Base-by-base conservation (phyloP, 2,888 invertebrate species). In the Athripsodes cinereus region DNA sequence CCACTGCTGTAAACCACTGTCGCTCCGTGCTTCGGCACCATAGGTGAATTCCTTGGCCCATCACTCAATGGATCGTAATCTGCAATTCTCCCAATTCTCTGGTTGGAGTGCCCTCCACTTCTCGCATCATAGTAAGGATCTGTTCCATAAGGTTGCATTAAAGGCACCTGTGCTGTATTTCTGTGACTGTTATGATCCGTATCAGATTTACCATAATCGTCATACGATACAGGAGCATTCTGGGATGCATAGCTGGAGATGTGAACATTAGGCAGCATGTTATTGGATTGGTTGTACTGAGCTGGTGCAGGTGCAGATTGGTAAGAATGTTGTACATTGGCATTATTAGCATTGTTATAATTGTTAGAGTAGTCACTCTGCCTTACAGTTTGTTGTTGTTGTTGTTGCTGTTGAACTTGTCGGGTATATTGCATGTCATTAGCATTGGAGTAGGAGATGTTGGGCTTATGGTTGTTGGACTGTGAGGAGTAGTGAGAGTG, bases 31-130 rank as follows among this genome's bases (percentile, higher is more conserved):
- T 90, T 79, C 61, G 87, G 84, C 2, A 90, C 86, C 69, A 88
- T 88, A 1, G 88, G 87, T 61, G 83, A 80, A 52, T 79, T 80
- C 62, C 87, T 79, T 16, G 87, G 87, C 51, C 86, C 84, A 68
- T 87, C 87, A 65, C 81, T 83, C 64, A 87, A 74, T 2, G 90
- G 90, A 71, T 91, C 90, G 68, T 90, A 90, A 68, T 91, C 90
- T 64, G 88, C 87, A 65, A 90, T 89, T 76, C 87, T 81, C 64
- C 89, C 84, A 69, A 90, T 82, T 70, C 79, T 79, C 71, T 74
- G 74, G 53, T 71, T 52, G 3, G 18, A 13, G n/a, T 52, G 51
- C 11, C 31, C 26, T 6, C 22, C 47, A 10, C 16, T 51, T 8
- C 57, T 40, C 16, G 22, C n/a, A 8, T 57, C 57, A 21, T 57